Base-by-base conservation (phyloP, 2,888 invertebrate species). In the Caprella mutica region DNA sequence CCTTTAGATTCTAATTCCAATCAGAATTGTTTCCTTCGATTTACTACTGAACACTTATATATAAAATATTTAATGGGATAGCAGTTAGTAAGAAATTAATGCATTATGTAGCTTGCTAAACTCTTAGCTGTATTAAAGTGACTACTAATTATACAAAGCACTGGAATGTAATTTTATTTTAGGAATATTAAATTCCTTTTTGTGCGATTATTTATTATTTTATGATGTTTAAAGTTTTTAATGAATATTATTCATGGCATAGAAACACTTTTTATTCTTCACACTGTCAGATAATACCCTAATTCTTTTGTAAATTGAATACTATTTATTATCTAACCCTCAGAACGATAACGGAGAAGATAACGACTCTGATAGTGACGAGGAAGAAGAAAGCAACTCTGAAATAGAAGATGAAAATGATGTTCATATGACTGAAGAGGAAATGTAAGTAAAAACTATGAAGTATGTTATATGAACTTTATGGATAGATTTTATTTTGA, bases 291-390 rank as follows among this genome's bases (percentile, higher is more conserved):
- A n/a, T n/a, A n/a, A n/a, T n/a, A n/a, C n/a, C n/a, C n/a, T n/a
- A n/a, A n/a, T n/a, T n/a, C n/a, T n/a, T n/a, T n/a, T n/a, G n/a
- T n/a, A n/a, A n/a, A n/a, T n/a, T n/a, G n/a, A n/a, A n/a, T n/a
- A n/a, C n/a, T n/a, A n/a, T n/a, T n/a, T n/a, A n/a, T n/a, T n/a
- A n/a, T n/a, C n/a, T n/a, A 69, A 68, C 4, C 68, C 70, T 30
- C 68, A 70, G 68, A 75, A 67, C 17, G 67, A 67, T 38, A 67
- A 68, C 12, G 56, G 59, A 39, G 65, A 65, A 23, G 55, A 56
- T 1, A 52, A 35, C 1, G 55, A 55, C 38, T 70, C 71, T 21
- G 70, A 71, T 68, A 70, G 71, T 33, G 69, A 69, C 26, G 70
- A 68, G 33, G 70, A 68, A 29, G 68, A 59, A 24, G 68, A 66